Base-by-base conservation (phyloP, 1,140 invertebrate genomes). In the Nomia melanderi region DNA sequence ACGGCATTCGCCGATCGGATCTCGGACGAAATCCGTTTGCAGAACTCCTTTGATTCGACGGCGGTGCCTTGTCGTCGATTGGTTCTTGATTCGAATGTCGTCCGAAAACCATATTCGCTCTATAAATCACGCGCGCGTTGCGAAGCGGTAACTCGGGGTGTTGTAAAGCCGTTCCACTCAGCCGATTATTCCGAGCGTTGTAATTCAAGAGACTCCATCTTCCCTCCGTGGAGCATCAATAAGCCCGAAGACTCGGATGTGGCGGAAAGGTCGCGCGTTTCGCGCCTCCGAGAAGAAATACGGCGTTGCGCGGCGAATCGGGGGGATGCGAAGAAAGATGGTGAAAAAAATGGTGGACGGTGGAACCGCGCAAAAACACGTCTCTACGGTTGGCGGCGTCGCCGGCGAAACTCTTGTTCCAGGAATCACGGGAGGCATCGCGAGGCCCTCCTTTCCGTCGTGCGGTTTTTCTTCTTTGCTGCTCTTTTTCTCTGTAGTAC, bases 281-380 rank as follows among this genome's bases (percentile, higher is more conserved):
- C 56, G 67, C 50, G 66, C 31, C 29, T 62, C 41, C 41, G 56
- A 33, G 27, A 71, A 62, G 56, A 62, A 62, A 79, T 85, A 31
- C 74, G 78, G 80, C 83, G 79, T 84, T 81, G 78, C 83, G 62
- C 31, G 23, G 1, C 33, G 66, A 31, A 44, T 41, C 64, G 64
- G 59, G 54, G 76, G 50, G 60, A 59, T 59, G 70, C 63, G 70
- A 71, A 78, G 79, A 71, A 74, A 63, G 78, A 75, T 79, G 69
- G 60, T 31, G 67, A 76, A 80, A 80, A 71, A 82, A 83, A 85
- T 76, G 81, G 78, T 72, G 74, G 74, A 44, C 72, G 83, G 67
- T 85, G 80, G 67, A 79, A 57, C 77, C 72, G 73, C 39, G 86
- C 87, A 90, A 90, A 91, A 90, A 89, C 86, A 81, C 85, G 88